phyloP scores from a whole-genome alignment of 2,113 vertebrate genomes.

The Festucalex cinctus region DNA sequence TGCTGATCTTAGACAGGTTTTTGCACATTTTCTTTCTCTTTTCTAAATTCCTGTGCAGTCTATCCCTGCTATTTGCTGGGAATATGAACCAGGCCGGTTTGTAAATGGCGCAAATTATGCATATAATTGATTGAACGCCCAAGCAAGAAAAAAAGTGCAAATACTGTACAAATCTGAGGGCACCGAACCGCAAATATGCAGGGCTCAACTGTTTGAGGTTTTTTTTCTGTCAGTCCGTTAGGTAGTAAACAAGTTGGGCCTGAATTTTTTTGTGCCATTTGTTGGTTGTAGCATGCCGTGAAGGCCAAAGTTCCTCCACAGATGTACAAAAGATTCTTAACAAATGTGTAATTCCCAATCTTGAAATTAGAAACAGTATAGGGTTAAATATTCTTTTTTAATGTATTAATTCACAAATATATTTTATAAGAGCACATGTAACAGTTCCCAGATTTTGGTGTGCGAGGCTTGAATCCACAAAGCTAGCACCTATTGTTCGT shows the following conservation, averaged over 20 bases:
- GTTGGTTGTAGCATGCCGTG: background rate
- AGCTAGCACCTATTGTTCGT: constrained; percentile 27
- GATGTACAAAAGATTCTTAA: no score
- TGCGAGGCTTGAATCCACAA: constrained; percentile 28
- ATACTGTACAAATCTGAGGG: no score
- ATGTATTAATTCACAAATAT: background rate
- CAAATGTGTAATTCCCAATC: background rate
- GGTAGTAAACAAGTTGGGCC: background rate
- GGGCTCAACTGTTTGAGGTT: no score
- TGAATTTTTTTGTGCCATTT: background rate
- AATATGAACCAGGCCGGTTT: no score
- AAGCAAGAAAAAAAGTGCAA: no score
- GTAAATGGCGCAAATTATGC: no score
- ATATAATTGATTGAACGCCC: no score
- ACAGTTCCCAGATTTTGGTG: constrained; percentile 7
- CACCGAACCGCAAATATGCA: no score
- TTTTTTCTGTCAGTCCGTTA: background rate
- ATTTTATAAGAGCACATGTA: background rate
- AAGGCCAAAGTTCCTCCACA: background rate
- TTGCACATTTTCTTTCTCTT: background rate
- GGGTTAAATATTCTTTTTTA: background rate
- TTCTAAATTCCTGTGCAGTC: no score
- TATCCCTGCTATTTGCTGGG: no score
- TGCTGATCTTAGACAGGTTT: background rate
- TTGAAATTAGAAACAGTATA: background rate